Evolutionary conservation across 2,797 vertebrate species (phyloP).

Genomic region (Gallinago nigripennis): DNA sequence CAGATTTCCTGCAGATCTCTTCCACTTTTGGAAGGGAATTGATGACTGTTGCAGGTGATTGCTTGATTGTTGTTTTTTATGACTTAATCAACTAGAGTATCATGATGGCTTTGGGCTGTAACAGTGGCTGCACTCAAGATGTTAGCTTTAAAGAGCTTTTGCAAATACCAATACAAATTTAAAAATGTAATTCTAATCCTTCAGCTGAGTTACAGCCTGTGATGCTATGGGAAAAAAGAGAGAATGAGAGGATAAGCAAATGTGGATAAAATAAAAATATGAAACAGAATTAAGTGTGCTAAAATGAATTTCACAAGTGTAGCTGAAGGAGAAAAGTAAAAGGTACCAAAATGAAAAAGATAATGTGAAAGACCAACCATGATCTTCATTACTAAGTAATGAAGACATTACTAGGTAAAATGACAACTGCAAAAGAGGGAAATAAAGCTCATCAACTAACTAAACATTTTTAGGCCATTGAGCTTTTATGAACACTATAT

Average conservation of each 20-base stretch:
- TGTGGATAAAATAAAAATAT: not conserved
- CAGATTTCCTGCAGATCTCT: not conserved
- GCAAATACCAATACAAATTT: not conserved
- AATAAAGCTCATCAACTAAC: not conserved
- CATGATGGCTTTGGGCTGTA: conserved; percentile 11
- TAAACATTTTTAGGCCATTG: not conserved
- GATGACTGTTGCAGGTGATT: conserved; percentile 17
- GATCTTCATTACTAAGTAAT: not conserved
- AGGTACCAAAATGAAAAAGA: conserved; percentile 14
- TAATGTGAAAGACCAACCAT: not conserved
- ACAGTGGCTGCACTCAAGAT: not conserved
- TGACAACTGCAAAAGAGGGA: not conserved
- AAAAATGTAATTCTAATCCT: not conserved
- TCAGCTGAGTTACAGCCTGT: not conserved
- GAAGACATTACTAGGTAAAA: conserved; percentile 6
- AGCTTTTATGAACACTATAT: not conserved
- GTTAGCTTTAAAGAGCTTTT: conserved; percentile 13
- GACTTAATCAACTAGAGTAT: not conserved
- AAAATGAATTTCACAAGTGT: conserved; percentile 3
- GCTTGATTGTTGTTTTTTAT: not conserved
- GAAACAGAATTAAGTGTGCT: not conserved
- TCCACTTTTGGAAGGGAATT: not conserved
- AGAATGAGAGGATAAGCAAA: not conserved
- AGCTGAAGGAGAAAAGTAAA: conserved; percentile 15
- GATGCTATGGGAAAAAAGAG: not conserved